Percentiles rank a stretch among this genome's conserved stretches.
Conservation (phyloP, 2,113 vertebrate genomes). For the Montifringilla adamsi region DNA sequence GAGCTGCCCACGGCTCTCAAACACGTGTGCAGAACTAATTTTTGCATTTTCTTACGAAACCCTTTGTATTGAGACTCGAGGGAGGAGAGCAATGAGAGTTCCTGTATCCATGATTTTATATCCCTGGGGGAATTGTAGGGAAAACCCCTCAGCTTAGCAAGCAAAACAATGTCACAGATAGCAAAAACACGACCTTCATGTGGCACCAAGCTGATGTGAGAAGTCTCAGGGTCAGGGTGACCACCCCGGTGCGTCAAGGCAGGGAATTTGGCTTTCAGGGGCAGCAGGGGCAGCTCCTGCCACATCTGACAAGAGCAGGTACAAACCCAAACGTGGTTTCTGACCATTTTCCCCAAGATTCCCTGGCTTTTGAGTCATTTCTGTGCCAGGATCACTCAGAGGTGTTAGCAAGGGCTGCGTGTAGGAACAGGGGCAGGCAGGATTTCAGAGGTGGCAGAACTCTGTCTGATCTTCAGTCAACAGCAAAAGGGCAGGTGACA, state of each 20-base stretch:
- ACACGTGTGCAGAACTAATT: neutral
- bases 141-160: neutral
- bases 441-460: neutral
- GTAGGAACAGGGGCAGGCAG: neutral
- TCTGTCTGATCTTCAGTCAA: neutral
- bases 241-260: neutral
- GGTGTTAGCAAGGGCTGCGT: neutral
- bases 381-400: neutral
- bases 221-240: neutral
- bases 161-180: fast-evolving
- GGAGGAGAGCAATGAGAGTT: neutral
- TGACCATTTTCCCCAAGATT: fast-evolving
- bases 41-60: neutral
- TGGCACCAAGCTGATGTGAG: neutral
- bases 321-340: fast-evolving
- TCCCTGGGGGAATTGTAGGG: neutral
- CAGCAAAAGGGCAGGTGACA: conserved; percentile 8
- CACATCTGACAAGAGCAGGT: neutral
- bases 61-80: neutral
- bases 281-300: neutral
- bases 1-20: neutral
- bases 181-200: fast-evolving
- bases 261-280: neutral
- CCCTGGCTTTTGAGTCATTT: neutral
- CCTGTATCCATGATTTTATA: fast-evolving